Evolutionary conservation across 2,888 invertebrate genomes (phyloP), one percentile per base, ranked within the genome.

Genomic region (Odontothrips loti): DNA sequence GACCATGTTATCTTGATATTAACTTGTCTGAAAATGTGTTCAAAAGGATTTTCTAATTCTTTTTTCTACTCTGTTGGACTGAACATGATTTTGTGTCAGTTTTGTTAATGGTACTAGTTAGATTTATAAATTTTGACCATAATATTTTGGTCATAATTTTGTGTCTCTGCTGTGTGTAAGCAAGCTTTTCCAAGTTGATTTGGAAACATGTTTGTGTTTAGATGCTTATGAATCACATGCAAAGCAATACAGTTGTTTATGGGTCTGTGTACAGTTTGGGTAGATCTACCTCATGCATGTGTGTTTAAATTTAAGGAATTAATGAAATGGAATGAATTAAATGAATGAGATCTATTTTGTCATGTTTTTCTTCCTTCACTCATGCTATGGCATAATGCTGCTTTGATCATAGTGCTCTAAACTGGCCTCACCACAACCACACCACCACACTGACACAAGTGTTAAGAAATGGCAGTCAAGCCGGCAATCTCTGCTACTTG

Each of bases 21-120:
- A n/a, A 58, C 58, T 58, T 58, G 58, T 20, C 58, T 58, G 58
- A n/a, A 15, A 58, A 58, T 58, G 58, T 58, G 58, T 58, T 58
- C 58, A 58, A 17, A n/a, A 20, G 17, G 20, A 58, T 58, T 58
- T 58, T 58, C 58, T 20, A 58, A 4, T 58, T 58, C 58, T 58
- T 58, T 20, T 15, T 58, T 43, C n/a, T 58, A 58, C 58, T 58
- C 58, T 58, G 15, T n/a, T 15, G 58, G 58, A n/a, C n/a, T 58
- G 17, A 17, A 10, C 17, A 58, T 17, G 17, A 20, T 20, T 51
- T 51, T 51, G 51, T 51, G 51, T 51, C 51, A 51, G 58, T 58
- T 58, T 58, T 58, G 15, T 20, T 15, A 15, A 58, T 58, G 58
- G 12, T 43, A 43, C 34, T 43, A 6, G 2, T 43, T 4, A 43